Evolutionary conservation across 1,140 invertebrate species (phyloP), one percentile per base, ranked within the genome.

Genomic region (Phortica variegata): DNA sequence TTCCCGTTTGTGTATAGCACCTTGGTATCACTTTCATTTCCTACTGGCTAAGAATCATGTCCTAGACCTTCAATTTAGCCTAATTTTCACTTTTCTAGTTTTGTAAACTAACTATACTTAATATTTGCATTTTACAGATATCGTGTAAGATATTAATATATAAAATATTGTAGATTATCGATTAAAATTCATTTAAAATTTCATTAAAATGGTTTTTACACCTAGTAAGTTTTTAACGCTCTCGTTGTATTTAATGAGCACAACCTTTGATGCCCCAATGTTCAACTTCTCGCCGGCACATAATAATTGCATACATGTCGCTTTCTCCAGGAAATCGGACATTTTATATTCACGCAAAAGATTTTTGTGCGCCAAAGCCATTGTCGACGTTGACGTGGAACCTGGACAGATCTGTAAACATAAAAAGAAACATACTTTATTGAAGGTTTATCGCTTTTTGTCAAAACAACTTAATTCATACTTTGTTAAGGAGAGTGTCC

Each of bases 221-320:
- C 72, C 72, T 54, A 75, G 57, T 65, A 75, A 61, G 43, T 73
- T 75, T 43, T 58, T 56, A 39, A 91, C 85, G 65, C 83, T 86
- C 44, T 91, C 88, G 49, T 87, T 90, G 77, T 91, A 90, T 60
- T 86, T 84, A 46, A 91, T 85, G 20, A 91, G 82, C n/a, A 86
- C 83, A 46, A 91, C 86, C 75, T 90, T 90, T 18, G 87, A 88
- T 16, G 86, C 85, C 18, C 87, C 80, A 23, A 87, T 83, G 59
- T 87, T 88, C 34, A 90, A 82, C 65, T 87, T 87, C 60, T 90
- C 88, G 13, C 87, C 86, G 39, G 85, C 85, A 55, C 85, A 85
- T 33, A 90, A 76, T 19, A 90, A 76, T 58, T 90, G 87, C 62
- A 88, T 85, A 61, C 88, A 90, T 49, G 84, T 84, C 2, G 88